These are phyloP conservation scores for Lagria hirta DNA, from an alignment of 2,888 invertebrate genomes.

Conservation along the genomic window DNA sequence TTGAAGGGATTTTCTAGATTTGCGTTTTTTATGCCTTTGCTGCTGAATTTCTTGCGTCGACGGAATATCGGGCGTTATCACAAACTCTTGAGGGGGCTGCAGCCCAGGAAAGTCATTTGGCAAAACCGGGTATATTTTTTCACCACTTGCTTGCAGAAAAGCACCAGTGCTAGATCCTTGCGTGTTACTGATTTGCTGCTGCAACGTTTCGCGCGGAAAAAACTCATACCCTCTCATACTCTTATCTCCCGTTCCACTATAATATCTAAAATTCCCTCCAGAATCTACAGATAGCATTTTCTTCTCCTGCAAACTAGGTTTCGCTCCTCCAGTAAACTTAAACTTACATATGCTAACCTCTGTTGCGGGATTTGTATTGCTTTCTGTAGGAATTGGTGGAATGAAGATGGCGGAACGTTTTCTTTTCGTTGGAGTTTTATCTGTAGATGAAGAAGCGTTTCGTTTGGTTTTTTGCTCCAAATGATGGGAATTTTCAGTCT, in stretches of 20 bases:
- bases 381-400: constrained; percentile 77
- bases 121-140: constrained; percentile 54
- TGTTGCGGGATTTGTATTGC: constrained; percentile 73
- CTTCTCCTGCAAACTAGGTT: constrained; percentile 85
- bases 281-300: constrained; percentile 90
- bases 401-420: constrained; percentile 84
- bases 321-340: constrained; percentile 89
- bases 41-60: constrained; percentile 31
- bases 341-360: constrained; percentile 86
- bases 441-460: constrained; percentile 48
- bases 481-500: constrained; percentile 48
- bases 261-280: constrained; percentile 82
- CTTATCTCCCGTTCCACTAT: constrained; percentile 82
- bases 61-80: constrained; percentile 47
- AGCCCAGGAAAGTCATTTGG: constrained; percentile 45
- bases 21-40: constrained; percentile 60
- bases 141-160: constrained; percentile 58
- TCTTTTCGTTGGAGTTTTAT: constrained; percentile 62
- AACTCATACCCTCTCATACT: constrained; percentile 77
- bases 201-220: constrained; percentile 70
- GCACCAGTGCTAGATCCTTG: constrained; percentile 58
- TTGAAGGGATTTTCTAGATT: constrained; percentile 79
- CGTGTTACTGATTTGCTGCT: constrained; percentile 60
- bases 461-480: constrained; percentile 48
- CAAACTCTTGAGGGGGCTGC: constrained; percentile 45